Percentiles rank a stretch among this genome's conserved stretches.
Evolutionary conservation across 2,797 vertebrate genomes (phyloP).

Genomic region (Hirundo rustica): DNA sequence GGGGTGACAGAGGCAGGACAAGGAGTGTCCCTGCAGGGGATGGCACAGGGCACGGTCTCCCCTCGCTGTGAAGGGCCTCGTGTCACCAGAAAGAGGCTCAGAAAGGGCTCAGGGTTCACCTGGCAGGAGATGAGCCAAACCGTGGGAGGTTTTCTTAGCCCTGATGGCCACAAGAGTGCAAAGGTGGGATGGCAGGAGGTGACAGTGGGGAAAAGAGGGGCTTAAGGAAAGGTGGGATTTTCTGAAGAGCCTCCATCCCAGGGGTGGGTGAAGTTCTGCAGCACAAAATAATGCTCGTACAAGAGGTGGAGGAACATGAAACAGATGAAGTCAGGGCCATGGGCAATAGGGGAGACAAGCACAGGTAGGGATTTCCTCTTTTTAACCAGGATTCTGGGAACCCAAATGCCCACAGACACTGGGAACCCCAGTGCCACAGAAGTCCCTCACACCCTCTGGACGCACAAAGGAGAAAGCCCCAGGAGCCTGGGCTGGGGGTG

Average conservation of each 20-base stretch:
- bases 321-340: not conserved
- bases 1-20: not conserved
- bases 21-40: not conserved
- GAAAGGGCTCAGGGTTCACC: conserved; percentile 32
- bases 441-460: not conserved
- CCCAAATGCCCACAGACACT: not conserved
- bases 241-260: not conserved
- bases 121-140: not conserved
- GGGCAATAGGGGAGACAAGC: not conserved
- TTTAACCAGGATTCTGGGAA: not conserved
- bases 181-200: not conserved
- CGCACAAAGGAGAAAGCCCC: not conserved
- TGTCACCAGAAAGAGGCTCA: not conserved
- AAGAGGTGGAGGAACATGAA: not conserved
- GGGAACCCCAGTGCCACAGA: not conserved
- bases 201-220: not conserved
- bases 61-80: not conserved
- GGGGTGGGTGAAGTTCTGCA: not conserved
- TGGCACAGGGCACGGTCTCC: fast-evolving
- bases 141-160: not conserved
- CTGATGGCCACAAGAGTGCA: not conserved
- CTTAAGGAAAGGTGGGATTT: not conserved
- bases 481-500: fast-evolving
- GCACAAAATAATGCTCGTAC: not conserved
- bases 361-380: not conserved